These are phyloP conservation scores for Origma solitaria DNA, from an alignment of 2,113 vertebrate genomes.

Conservation along the genomic window DNA sequence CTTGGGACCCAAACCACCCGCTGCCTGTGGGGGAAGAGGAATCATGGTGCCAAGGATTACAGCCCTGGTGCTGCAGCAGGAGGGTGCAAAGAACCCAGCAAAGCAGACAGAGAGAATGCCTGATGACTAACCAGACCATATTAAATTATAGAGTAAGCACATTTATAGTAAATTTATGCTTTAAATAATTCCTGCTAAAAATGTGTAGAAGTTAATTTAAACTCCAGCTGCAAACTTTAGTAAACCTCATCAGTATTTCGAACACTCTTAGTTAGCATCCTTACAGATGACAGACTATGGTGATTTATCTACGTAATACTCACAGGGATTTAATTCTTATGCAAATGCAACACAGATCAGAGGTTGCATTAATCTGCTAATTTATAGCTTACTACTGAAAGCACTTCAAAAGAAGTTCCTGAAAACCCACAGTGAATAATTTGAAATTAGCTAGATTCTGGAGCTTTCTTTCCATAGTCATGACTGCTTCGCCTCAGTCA, in stretches of 20 bases:
- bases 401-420: background rate
- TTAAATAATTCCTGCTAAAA: background rate
- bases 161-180: background rate
- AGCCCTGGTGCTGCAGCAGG: background rate
- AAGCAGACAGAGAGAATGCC: background rate
- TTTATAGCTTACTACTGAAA: background rate
- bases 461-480: background rate
- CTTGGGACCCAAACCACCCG: rapidly evolving
- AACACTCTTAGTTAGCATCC: background rate
- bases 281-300: background rate
- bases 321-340: background rate
- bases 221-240: background rate
- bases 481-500: background rate
- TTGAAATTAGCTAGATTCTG: background rate
- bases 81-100: background rate
- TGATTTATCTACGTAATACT: background rate
- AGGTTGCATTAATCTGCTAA: background rate
- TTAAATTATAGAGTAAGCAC: background rate
- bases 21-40: background rate
- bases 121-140: rapidly evolving
- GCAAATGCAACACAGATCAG: background rate
- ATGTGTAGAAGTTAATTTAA: background rate
- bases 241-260: background rate
- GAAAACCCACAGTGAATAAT: background rate
- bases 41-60: background rate